Evolutionary conservation across 2,888 invertebrate genomes (phyloP), one percentile per base, ranked within the genome.

Genomic region (Ellobium chinense): DNA sequence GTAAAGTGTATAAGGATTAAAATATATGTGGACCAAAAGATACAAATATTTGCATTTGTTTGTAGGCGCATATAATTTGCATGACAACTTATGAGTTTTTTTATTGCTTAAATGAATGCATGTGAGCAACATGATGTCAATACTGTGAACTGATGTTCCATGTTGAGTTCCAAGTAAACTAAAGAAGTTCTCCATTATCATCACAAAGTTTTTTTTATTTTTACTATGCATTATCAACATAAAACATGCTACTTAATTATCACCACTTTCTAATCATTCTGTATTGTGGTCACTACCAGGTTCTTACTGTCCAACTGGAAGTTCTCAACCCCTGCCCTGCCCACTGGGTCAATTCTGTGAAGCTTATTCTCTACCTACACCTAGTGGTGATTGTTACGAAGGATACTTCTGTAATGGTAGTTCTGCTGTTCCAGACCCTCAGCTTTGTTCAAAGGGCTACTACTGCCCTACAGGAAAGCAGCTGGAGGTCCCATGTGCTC

Each of bases 381-480:
- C 90, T 5, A 87, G 87, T 58, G 91, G 90, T 2, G 86, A 89
- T 81, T 91, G 91, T 80, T 78, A 82, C 21, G 87, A 85, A 12
- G 91, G 91, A 21, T 91, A 73, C 80, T 91, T 87, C 87, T 91
- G 91, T 80, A 88, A 88, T 81, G 88, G 87, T 29, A 89, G 87
- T 69, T 83, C 90, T 9, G 82, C 83, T 24, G 75, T 83, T 36
- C 87, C 89, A 12, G 81, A 89, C 77, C 89, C 88, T 7, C 73
- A 58, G 58, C 85, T 82, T 7, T 91, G 91, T 78, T 84, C 84
- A 24, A 84, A 84, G 63, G 92, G 92, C 14, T 83, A 90, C 81
- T 92, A 90, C 85, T 92, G 92, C 80, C 89, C 90, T 4, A 77
- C 85, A 21, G 92, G 91, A 14, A 91, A 90, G 2, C 72, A 88